Conservation (phyloP, 2,113 vertebrate species). For the Malurus alboscapulatus region DNA sequence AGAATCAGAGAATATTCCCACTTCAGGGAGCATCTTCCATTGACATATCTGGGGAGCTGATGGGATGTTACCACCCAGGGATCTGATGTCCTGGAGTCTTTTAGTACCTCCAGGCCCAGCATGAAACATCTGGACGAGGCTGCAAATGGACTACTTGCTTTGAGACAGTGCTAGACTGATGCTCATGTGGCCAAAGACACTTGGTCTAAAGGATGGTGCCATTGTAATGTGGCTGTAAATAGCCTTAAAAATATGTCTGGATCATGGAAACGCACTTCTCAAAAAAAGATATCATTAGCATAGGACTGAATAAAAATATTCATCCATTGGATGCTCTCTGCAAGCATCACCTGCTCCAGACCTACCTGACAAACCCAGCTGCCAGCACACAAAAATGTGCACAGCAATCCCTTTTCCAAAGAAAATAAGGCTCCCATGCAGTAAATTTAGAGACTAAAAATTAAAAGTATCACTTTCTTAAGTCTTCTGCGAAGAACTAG, state of each 20-base stretch:
- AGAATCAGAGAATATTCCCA: not conserved
- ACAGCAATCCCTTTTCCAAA: not conserved
- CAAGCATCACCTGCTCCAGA: not conserved
- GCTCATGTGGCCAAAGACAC: not conserved
- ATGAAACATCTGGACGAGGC: not conserved
- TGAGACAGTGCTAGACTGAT: not conserved
- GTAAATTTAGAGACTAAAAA: not conserved
- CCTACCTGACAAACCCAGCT: not conserved
- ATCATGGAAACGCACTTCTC: not conserved
- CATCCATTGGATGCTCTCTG: rapidly evolving
- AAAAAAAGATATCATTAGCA: not conserved
- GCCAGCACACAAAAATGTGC: not conserved
- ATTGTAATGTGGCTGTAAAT: rapidly evolving
- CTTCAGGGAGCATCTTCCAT: not conserved
- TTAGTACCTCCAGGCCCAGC: not conserved
- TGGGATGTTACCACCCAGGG: not conserved
- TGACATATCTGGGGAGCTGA: not conserved
- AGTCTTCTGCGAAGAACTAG: not conserved
- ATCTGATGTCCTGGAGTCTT: not conserved
- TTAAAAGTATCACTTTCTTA: not conserved
- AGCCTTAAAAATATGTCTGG: not conserved
- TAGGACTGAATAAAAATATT: not conserved
- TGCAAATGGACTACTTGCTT: not conserved
- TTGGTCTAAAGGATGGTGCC: not conserved
- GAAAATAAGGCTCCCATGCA: not conserved